These are phyloP conservation scores for Scalopus aquaticus DNA, from an alignment of 2,113 vertebrate genomes.

Conservation along the genomic window DNA sequence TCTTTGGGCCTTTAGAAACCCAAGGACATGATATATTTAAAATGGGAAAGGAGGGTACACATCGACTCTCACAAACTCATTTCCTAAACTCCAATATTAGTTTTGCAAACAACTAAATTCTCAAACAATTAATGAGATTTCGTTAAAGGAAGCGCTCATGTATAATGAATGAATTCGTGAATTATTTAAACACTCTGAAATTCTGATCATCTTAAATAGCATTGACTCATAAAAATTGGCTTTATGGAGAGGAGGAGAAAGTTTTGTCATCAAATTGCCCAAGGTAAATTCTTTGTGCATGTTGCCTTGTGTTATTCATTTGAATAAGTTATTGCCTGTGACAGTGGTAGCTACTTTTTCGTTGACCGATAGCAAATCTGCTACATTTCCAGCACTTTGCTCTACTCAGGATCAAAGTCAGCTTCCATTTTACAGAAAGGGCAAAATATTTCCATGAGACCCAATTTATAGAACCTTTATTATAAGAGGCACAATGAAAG, in stretches of 20 bases:
- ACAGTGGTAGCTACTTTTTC: neutral
- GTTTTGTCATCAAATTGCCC: neutral
- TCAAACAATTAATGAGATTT: slow-evolving; percentile 66
- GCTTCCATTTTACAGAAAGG: neutral
- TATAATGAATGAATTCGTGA: slow-evolving; percentile 55
- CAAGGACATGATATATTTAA: neutral
- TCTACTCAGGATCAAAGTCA: neutral
- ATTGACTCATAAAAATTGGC: neutral
- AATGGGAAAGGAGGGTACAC: neutral
- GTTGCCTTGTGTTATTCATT: neutral
- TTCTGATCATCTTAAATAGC: slow-evolving; percentile 30
- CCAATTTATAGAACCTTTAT: neutral
- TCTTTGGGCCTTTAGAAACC: neutral
- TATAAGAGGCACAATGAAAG: neutral
- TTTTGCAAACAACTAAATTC: slow-evolving; percentile 70
- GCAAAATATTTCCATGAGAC: neutral
- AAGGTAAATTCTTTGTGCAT: neutral
- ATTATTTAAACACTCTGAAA: slow-evolving; percentile 66
- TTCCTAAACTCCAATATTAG: slow-evolving; percentile 56
- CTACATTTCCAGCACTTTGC: neutral
- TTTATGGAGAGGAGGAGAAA: neutral
- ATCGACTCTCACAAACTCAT: neutral
- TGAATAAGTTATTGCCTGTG: neutral
- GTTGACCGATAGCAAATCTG: neutral
- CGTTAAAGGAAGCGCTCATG: slow-evolving; percentile 52